Evolutionary conservation across 2,888 invertebrate species (phyloP), one percentile per base, ranked within the genome.

Genomic region (Tortrix viridana): DNA sequence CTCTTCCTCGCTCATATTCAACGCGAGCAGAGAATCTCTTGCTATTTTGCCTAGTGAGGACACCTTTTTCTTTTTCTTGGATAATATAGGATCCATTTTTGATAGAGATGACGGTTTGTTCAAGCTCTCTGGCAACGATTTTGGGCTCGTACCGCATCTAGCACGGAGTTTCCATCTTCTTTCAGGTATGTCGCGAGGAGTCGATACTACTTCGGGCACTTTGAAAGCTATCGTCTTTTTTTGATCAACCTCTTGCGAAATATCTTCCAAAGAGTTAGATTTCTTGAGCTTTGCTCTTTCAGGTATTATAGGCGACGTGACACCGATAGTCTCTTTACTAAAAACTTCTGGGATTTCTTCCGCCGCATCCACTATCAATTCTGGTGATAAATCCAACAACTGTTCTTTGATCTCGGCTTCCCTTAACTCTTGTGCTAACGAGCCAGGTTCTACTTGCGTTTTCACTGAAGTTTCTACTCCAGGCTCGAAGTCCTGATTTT

Each of bases 1-100:
- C 14, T 92, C 92, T 2, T 92, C 92, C 3, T 92, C 92, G 12
- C 84, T 87, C 88, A 92, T 90, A 66, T 92, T 92, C 5, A 92
- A 66, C 0, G 92, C 92, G 18, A 92, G 68, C 0, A 92, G 70
- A 0, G 92, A 92, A 68, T 92, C 92, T 37, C 85, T 77, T 6
- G 92, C 92, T 70, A 92, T 90, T 71, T 91, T 92, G 0, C 92
- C 92, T 3, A 92, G 56, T 12, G 89, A 89, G 0, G 88, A 89
- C 0, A 90, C 86, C 14, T 86, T 91, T 63, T 88, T 89, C 71
- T 88, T 91, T 70, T 89, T 90, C 62, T 85, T 90, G 0, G 70
- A 75, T 12, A 85, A 38, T 14, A 85, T 74, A 0, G 82, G 74
- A 1, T 88, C 88, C 76, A 89, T 80, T 76, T 88, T 90, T 0